phyloP scores from a whole-genome alignment of 2,113 vertebrate genomes.

The Cyphomyrus discorhynchus region DNA sequence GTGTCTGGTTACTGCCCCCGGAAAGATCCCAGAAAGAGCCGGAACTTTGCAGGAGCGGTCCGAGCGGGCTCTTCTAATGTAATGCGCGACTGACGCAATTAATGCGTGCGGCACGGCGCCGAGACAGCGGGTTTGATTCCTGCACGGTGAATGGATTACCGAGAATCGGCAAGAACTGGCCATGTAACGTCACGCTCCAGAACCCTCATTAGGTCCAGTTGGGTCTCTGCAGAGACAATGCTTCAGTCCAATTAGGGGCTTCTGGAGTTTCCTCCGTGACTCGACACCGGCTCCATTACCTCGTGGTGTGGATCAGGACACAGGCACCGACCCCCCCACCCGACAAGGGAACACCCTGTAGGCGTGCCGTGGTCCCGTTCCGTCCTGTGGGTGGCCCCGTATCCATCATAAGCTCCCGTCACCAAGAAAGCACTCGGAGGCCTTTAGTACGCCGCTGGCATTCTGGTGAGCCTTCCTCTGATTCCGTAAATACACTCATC shows the following conservation, averaged over 20 bases:
- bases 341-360: neutral
- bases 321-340: neutral
- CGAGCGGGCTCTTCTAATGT: neutral
- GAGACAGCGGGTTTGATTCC: neutral
- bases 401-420: neutral
- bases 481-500: neutral
- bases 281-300: neutral
- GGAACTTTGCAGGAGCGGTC: neutral
- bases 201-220: neutral
- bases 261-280: neutral
- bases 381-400: neutral
- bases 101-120: neutral
- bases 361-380: neutral
- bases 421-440: neutral
- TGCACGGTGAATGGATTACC: neutral
- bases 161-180: neutral
- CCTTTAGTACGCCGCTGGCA: neutral
- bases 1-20: conserved; percentile 25
- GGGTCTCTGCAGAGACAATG: neutral
- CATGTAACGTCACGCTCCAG: neutral
- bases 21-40: neutral
- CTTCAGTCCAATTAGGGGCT: neutral
- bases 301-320: neutral
- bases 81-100: neutral
- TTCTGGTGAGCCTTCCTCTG: neutral